These are phyloP conservation scores for Zoanthus gigantus DNA, from an alignment of 92 coral and sea anemone genomes.

Conservation along the genomic window DNA sequence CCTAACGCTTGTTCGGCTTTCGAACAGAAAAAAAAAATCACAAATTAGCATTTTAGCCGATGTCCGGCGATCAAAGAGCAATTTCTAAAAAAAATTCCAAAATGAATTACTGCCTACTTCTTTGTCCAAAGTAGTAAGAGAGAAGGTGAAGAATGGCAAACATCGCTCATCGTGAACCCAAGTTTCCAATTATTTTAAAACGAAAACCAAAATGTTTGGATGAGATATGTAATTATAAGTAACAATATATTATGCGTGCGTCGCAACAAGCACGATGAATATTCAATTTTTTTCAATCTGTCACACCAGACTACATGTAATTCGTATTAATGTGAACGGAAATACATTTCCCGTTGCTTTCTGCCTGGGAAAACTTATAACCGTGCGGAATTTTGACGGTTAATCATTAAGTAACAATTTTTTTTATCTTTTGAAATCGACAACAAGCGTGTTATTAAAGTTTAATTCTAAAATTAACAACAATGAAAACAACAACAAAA, in stretches of 20 bases:
- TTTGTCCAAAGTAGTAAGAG: conserved; percentile 57
- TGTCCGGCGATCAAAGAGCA: conserved; percentile 36
- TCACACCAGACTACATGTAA: conserved; percentile 1
- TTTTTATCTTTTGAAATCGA: conserved; percentile 15
- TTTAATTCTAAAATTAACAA: not conserved
- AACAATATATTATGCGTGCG: not conserved
- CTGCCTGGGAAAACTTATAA: conserved; percentile 16
- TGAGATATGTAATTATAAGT: not conserved
- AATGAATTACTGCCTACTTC: conserved; percentile 38
- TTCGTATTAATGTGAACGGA: not conserved
- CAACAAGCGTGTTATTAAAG: conserved; percentile 23
- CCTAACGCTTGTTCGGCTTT: conserved; percentile 28
- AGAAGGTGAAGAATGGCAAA: conserved; percentile 69
- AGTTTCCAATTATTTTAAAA: not conserved
- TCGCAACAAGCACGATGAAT: not conserved
- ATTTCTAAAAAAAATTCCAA: conserved; percentile 22
- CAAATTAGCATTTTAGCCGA: conserved; percentile 40
- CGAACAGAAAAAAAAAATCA: conserved; percentile 24
- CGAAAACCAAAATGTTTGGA: not conserved
- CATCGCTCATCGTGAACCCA: conserved; percentile 51
- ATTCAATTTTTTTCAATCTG: conserved; percentile 25
- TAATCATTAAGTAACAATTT: conserved; percentile 11
- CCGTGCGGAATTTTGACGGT: not conserved
- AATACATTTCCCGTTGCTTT: conserved; percentile 26
- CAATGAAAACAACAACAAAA: not conserved